A percentile compares a stretch with the other conserved stretches of the same genome.
Evolutionary conservation across 2,888 invertebrate genomes (phyloP).

Genomic region (Reticulitermes lucifugus): DNA sequence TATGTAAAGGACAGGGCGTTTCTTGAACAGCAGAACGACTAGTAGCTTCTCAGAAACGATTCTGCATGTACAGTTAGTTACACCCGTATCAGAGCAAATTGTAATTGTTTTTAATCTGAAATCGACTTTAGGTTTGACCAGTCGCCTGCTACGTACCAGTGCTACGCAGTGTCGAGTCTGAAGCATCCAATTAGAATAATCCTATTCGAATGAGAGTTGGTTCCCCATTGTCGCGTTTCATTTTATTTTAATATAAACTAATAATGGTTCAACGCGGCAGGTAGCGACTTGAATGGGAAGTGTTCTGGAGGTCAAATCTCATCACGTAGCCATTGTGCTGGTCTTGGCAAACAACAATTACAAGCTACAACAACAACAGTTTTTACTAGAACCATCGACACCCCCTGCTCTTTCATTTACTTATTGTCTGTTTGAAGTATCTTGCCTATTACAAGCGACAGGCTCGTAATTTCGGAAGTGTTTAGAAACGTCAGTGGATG

Average conservation of each 20-base stretch:
- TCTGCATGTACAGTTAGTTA: too few species aligned
- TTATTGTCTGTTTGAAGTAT: constrained; percentile 41
- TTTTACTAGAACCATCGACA: too few species aligned
- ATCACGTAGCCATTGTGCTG: constrained; percentile 9
- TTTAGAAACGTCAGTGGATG: constrained; percentile 29
- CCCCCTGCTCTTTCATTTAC: background rate
- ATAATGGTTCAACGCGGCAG: background rate
- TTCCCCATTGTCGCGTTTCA: background rate
- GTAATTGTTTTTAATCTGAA: too few species aligned
- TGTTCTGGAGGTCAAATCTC: background rate
- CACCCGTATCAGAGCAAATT: too few species aligned
- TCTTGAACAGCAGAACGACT: too few species aligned
- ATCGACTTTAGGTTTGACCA: too few species aligned
- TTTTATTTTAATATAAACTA: constrained; percentile 14
- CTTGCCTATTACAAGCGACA: constrained; percentile 31
- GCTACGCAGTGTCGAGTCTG: too few species aligned
- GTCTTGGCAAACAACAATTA: constrained; percentile 25
- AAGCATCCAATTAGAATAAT: too few species aligned
- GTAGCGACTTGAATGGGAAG: constrained; percentile 20
- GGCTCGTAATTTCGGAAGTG: constrained; percentile 37
- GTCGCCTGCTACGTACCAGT: too few species aligned
- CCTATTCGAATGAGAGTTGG: too few species aligned
- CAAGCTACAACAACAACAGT: constrained; percentile 5
- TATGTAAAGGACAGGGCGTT: too few species aligned
- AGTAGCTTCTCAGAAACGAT: too few species aligned